Evolutionary conservation across 2,113 vertebrate genomes (phyloP), one percentile per base, ranked within the genome.

Genomic region (Sula dactylatra): DNA sequence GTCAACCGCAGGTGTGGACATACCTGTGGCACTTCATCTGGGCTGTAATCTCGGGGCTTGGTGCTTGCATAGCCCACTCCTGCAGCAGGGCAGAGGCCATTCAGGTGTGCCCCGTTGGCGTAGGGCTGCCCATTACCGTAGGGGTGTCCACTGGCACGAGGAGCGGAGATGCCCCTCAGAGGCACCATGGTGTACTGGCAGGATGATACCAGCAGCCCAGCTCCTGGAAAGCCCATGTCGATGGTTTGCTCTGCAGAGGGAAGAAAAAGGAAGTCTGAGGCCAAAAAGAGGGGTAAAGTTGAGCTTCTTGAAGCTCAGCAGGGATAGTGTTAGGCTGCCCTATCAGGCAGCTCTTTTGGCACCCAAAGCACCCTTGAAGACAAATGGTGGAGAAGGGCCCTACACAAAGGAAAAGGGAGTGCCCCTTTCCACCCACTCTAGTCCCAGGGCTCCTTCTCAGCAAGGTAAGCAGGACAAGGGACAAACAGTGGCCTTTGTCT

Each of bases 131-230:
- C 88, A 0, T 97, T 98, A 55, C 98, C 81, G 2, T 98, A 99
- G 91, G 98, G 98, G 62, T 98, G 98, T 18, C 98, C 98, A 1
- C 42, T 98, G 94, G 95, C 92, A 76, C 86, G 97, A 73, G 96
- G 95, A 88, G 98, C 96, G 10, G 99, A 97, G 64, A 98, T 97
- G 26, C 99, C 99, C 90, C 99, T 98, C 72, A 99, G 97, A 2
- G 99, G 99, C 29, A 99, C 99, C 99, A 99, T 99, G 47, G 99
- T 99, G 95, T 99, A 99, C 86, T 99, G 99, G 95, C 99, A 99
- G 24, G 99, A 99, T 0, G 99, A 98, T 17, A 99, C 94, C 0
- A 99, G 98, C 40, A 99, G 82, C 13, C 98, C 97, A 61, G 99
- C 97, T 73, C 98, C 96, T 13, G 99, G 98, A 92, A 99, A 99